phyloP scores from a whole-genome alignment of 2,113 vertebrate genomes.

The Silurus asotus region DNA sequence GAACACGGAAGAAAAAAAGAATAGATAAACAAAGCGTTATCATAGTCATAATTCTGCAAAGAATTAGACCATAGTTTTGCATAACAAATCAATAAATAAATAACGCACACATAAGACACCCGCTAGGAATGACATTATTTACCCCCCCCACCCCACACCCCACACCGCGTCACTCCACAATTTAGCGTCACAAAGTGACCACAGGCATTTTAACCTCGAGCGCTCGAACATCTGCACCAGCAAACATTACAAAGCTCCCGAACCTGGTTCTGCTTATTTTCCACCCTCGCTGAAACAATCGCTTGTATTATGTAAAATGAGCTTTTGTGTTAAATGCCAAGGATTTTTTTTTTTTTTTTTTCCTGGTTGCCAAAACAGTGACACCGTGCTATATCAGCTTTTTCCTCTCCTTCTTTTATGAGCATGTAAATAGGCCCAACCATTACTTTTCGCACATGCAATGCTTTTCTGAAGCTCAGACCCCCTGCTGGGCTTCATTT shows the following conservation, averaged over 20 bases:
- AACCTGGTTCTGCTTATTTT: background rate
- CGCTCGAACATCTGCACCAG: slow-evolving; percentile 4
- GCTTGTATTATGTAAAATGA: slow-evolving; percentile 14
- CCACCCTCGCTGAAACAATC: background rate
- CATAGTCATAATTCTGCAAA: slow-evolving; percentile 26
- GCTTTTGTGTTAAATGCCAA: background rate
- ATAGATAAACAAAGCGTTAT: slow-evolving; percentile 19
- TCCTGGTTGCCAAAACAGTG: slow-evolving; percentile 10
- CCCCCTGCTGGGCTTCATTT: slow-evolving; percentile 8
- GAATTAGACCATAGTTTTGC: background rate
- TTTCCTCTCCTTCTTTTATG: background rate
- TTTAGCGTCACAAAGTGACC: slow-evolving; percentile 1
- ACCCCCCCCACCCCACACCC: background rate
- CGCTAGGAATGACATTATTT: background rate
- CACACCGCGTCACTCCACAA: background rate
- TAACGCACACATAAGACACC: background rate
- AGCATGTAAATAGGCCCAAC: slow-evolving; percentile 4
- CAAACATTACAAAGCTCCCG: slow-evolving; percentile 4
- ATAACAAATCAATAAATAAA: background rate
- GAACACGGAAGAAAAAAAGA: background rate
- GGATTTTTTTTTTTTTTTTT: background rate
- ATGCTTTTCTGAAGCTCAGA: background rate
- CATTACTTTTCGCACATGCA: background rate
- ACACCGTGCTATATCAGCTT: slow-evolving; percentile 20
- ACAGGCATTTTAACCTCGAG: slow-evolving; percentile 4